These are phyloP conservation scores for Kryphioiulus occultus DNA, from an alignment of 2,888 invertebrate species.

Conservation along the genomic window DNA sequence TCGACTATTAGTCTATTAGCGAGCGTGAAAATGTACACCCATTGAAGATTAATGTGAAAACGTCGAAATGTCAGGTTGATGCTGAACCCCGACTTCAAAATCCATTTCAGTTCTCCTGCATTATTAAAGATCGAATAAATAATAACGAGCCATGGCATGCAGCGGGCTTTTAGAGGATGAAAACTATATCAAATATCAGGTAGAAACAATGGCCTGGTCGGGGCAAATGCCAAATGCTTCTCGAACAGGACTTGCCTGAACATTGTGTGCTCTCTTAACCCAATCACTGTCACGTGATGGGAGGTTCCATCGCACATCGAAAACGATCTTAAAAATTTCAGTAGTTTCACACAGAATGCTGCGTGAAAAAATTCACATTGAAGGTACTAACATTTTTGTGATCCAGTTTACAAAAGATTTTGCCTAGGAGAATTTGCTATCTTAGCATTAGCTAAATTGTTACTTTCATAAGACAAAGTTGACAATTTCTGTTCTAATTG, in stretches of 20 bases:
- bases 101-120: conserved; percentile 26
- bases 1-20: neutral
- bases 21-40: neutral
- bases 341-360: no score
- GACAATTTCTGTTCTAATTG: no score
- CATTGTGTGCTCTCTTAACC: neutral
- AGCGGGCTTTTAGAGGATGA: neutral
- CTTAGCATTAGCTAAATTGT: no score
- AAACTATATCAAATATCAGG: neutral
- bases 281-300: neutral
- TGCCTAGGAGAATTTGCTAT: no score
- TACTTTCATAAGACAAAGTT: no score
- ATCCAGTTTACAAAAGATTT: no score
- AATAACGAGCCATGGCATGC: neutral
- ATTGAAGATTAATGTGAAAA: neutral
- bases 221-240: neutral
- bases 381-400: no score
- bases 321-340: no score
- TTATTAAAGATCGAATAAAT: conserved; percentile 14
- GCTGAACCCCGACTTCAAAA: neutral
- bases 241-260: neutral
- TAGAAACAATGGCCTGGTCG: neutral
- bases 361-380: no score
- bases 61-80: neutral
- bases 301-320: no score